A percentile compares a stretch with the other conserved stretches of the same genome.
Conservation (phyloP, 2,797 vertebrate species). For the Buphagus erythrorhynchus region DNA sequence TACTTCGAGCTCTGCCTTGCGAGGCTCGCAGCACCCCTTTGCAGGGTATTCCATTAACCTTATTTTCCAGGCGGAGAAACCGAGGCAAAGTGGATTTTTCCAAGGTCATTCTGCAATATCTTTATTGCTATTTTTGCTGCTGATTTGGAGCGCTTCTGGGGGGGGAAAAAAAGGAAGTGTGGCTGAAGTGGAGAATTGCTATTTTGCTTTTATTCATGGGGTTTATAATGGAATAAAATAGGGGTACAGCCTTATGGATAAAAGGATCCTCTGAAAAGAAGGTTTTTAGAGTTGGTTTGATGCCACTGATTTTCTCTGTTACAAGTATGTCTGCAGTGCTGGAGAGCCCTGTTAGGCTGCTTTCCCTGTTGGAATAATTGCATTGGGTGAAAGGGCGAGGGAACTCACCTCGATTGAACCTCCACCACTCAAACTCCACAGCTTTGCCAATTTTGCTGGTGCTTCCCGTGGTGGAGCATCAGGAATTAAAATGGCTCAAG, state of each 20-base stretch:
- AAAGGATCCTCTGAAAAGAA: neutral
- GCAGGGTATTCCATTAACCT: neutral
- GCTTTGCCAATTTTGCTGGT: neutral
- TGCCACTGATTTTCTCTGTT: neutral
- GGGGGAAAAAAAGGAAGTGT: neutral
- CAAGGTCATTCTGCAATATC: neutral
- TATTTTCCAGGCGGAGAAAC: neutral
- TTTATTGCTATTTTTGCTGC: constrained; percentile 1
- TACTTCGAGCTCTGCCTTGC: neutral
- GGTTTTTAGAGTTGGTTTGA: neutral
- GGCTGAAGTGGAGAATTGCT: neutral
- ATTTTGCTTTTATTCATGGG: neutral
- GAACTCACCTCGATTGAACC: constrained; percentile 17
- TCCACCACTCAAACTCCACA: rapidly evolving
- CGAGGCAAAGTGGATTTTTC: neutral
- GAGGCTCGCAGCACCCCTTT: neutral
- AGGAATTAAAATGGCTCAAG: neutral
- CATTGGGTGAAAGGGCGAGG: constrained; percentile 39
- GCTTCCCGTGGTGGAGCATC: neutral
- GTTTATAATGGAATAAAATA: neutral
- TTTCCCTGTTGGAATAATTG: neutral
- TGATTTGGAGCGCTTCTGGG: neutral
- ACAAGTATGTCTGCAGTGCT: neutral
- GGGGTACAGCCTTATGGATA: rapidly evolving
- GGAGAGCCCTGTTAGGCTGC: neutral